Percentiles rank a stretch among this genome's conserved stretches.
Conservation (phyloP, 1,140 invertebrate genomes). For the Drosophila athabasca region DNA sequence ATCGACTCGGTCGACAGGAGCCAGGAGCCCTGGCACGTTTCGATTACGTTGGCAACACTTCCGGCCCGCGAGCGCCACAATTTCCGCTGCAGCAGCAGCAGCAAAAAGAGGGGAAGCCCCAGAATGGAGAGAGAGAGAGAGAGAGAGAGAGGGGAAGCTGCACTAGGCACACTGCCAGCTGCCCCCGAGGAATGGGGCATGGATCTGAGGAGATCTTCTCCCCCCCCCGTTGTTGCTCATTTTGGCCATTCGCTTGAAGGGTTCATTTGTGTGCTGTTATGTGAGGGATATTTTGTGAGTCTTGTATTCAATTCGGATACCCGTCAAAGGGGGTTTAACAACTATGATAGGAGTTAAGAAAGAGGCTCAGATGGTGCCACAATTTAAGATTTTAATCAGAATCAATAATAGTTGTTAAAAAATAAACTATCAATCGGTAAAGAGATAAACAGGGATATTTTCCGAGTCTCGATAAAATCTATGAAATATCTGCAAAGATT, state of each 20-base stretch:
- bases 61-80: constrained; percentile 77
- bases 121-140: neutral
- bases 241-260: constrained; percentile 61
- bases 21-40: constrained; percentile 55
- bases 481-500: neutral
- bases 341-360: too few relatives aligned
- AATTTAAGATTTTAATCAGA: too few relatives aligned
- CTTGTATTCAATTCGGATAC: constrained; percentile 2
- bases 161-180: constrained; percentile 70
- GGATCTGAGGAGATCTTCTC: constrained; percentile 5
- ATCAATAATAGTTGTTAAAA: too few relatives aligned
- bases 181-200: constrained; percentile 5
- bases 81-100: constrained; percentile 53
- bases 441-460: too few relatives aligned
- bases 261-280: constrained; percentile 64
- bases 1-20: constrained; percentile 53
- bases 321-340: neutral
- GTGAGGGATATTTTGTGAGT: constrained; percentile 31
- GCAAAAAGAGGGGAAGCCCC: constrained; percentile 14
- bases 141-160: constrained; percentile 6
- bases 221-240: constrained; percentile 46
- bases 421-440: too few relatives aligned
- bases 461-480: too few relatives aligned
- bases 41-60: constrained; percentile 79
- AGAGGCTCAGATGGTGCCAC: too few relatives aligned